Evolutionary conservation across 2,797 vertebrate genomes (phyloP), one percentile per base, ranked within the genome.

Genomic region (Hafferia zeledoni): DNA sequence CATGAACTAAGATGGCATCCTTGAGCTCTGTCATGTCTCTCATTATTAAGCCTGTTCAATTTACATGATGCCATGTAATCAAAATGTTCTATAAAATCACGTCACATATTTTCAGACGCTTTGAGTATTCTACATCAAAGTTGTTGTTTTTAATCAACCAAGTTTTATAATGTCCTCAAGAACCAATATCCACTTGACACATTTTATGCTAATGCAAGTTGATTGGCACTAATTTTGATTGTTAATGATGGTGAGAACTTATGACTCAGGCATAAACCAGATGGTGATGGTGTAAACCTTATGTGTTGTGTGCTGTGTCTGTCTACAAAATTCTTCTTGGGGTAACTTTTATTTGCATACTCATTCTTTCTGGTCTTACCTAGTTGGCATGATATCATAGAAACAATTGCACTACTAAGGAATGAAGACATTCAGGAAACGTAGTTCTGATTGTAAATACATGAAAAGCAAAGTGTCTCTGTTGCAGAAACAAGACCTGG

Each of bases 371-470:
- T 72, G 15, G 39, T 47, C 31, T 61, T 78, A 46, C 16, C 15
- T 83, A 15, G 47, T 43, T 90, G 74, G 30, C 17, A 10, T 50
- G 25, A 44, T 70, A 35, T 61, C 41, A 17, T 87, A 53, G 77
- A 82, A 85, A 43, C 27, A 74, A 16, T 33, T 0, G 0, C 0
- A 0, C 44, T 77, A 18, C 41, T 79, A 17, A 3, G 61, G 76
- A 94, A 80, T 46, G 31, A 85, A 80, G 57, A 30, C 33, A 47
- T 63, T 89, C 43, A 44, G 91, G 86, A 86, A 88, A 31, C 22
- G 31, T 61, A 47, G 50, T 59, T 87, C 52, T 85, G 35, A 28
- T 47, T 90, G 52, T 63, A 87, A 70, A 63, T 60, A 60, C 4
- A 4, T 56, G 56, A 16, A 39, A 61, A 79, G 3, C 9, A 56